Evolutionary conservation across 2,888 invertebrate species (phyloP), one percentile per base, ranked within the genome.

Genomic region (Actias luna): DNA sequence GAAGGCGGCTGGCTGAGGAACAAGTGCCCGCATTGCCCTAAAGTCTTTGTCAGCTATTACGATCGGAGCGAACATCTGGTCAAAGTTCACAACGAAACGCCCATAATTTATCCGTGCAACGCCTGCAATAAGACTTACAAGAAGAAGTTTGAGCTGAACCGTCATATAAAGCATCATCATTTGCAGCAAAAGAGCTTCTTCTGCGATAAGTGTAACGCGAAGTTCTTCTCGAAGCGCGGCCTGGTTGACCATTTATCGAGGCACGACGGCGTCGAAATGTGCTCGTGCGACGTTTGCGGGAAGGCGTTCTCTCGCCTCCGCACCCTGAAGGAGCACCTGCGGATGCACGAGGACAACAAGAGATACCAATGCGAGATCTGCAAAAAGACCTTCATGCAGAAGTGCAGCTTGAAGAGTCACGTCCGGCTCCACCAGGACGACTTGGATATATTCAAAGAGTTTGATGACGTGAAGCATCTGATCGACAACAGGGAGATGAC

Each of bases 361-460:
- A 72, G 82, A 16, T 91, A 80, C 64, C 88, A 91, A 33, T 92
- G 92, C 57, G 88, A 90, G 62, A 77, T 90, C 3, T 92, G 92
- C 70, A 84, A 89, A 52, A 91, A 91, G 72, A 83, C 84, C 0
- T 92, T 92, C 62, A 83, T 87, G 78, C 89, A 92, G 73, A 92
- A 92, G 65, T 88, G 87, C 52, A 89, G 90, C 36, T 69, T 93
- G 69, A 91, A 91, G 68, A 87, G 84, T 18, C 93, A 93, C 59
- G 71, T 92, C 5, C 77, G 87, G 0, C 60, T 92, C 46, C 92
- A 92, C 62, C 92, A 92, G 42, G 89, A 91, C 65, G 89, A 92
- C 59, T 69, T 92, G 68, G 92, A 91, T 27, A 92, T 92, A 31
- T 92, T 92, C 68, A 92, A 92, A 61, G 92, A 92, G 76, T 92